These are phyloP conservation scores for Morpho achilles DNA, from an alignment of 2,888 invertebrate species.

Conservation along the genomic window DNA sequence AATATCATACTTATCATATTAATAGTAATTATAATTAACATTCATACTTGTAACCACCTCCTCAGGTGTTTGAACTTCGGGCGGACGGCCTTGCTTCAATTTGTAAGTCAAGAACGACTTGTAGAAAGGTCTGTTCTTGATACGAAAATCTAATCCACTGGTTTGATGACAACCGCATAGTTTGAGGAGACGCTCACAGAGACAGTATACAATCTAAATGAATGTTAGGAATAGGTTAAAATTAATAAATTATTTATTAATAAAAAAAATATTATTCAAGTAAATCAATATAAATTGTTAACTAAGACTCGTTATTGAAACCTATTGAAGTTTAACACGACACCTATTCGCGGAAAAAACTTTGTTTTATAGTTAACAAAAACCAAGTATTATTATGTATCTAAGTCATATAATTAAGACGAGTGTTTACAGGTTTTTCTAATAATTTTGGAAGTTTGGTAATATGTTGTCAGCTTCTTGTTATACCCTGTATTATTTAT, in stretches of 20 bases:
- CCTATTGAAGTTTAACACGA: background rate
- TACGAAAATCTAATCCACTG: slow-evolving; percentile 71
- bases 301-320: background rate
- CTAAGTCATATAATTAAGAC: too few relatives aligned
- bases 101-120: slow-evolving; percentile 76
- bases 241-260: too few relatives aligned
- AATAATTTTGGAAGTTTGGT: too few relatives aligned
- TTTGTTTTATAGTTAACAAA: too few relatives aligned
- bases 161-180: slow-evolving; percentile 82
- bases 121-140: slow-evolving; percentile 78
- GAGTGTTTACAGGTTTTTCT: too few relatives aligned
- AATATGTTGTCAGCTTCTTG: too few relatives aligned
- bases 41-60: slow-evolving; percentile 18
- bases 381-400: too few relatives aligned
- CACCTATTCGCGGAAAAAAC: too few relatives aligned
- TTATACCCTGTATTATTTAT: too few relatives aligned
- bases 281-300: background rate
- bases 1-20: too few relatives aligned
- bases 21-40: background rate
- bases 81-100: slow-evolving; percentile 49
- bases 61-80: slow-evolving; percentile 39
- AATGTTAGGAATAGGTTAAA: background rate
- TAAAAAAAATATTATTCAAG: background rate
- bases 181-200: slow-evolving; percentile 87
- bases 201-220: slow-evolving; percentile 84